Evolutionary conservation across 2,797 vertebrate species (phyloP).

Genomic region (Linurgus olivaceus): DNA sequence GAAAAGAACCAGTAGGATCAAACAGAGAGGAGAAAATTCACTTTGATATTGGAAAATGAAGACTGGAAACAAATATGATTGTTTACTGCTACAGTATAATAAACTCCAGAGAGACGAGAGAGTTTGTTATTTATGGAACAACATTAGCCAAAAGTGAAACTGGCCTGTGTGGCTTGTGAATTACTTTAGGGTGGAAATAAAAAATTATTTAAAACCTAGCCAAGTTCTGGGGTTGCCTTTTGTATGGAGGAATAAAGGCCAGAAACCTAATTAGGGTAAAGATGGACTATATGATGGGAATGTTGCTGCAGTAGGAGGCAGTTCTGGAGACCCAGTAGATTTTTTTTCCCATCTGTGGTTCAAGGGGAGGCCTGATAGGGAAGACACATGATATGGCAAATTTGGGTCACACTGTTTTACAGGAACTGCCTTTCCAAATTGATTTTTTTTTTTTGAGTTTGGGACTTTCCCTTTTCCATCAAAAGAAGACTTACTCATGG

Average conservation of each 20-base stretch:
- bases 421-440: neutral
- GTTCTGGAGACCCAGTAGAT: neutral
- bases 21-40: neutral
- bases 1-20: neutral
- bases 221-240: neutral
- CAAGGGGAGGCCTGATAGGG: neutral
- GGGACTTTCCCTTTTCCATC: slow-evolving; percentile 1
- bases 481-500: neutral
- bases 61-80: neutral
- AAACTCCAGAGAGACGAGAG: neutral
- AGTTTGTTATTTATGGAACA: neutral
- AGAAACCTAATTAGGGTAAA: neutral
- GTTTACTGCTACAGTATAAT: neutral
- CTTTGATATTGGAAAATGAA: neutral
- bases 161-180: neutral
- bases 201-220: neutral
- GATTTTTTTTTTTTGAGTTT: neutral
- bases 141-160: neutral
- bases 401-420: neutral
- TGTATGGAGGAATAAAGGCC: neutral
- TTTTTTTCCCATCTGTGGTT: neutral
- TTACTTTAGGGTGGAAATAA: neutral
- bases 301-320: neutral
- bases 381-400: neutral
- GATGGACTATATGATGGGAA: neutral